These are phyloP conservation scores for Andrena marginata DNA, from an alignment of 2,888 invertebrate genomes.

Conservation along the genomic window DNA sequence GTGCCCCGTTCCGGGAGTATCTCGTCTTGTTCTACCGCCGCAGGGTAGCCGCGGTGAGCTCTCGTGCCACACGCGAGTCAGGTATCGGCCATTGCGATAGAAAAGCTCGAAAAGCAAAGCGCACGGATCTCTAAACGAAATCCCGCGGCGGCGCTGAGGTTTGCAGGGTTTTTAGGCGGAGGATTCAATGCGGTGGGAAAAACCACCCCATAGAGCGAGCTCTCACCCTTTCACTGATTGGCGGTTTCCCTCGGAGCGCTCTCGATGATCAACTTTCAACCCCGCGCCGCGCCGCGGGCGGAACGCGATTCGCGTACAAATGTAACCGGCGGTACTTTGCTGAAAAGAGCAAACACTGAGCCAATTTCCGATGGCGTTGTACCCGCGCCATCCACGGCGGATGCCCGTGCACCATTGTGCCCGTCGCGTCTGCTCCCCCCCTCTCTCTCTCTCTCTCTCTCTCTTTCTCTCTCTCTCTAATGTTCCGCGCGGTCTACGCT, in stretches of 20 bases:
- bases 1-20: too few species aligned
- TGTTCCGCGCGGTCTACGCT: background rate
- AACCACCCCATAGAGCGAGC: constrained; percentile 22
- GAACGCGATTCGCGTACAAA: constrained; percentile 55
- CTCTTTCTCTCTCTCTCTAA: too few species aligned
- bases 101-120: background rate
- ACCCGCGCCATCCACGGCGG: constrained; percentile 2
- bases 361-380: constrained; percentile 57
- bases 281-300: constrained; percentile 24
- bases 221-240: constrained; percentile 58
- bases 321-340: constrained; percentile 64
- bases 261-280: constrained; percentile 60
- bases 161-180: constrained; percentile 3
- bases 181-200: constrained; percentile 14
- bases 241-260: constrained; percentile 68
- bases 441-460: too few species aligned
- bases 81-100: background rate
- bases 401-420: constrained; percentile 15
- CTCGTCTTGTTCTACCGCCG: too few species aligned
- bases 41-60: too few species aligned
- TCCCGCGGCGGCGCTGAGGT: constrained; percentile 17
- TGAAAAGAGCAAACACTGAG: constrained; percentile 64
- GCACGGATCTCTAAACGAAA: constrained; percentile 20
- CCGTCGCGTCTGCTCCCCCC: background rate
- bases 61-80: background rate